phyloP scores from a whole-genome alignment of 2,797 vertebrate genomes.

The Sebastolobus altivelis region DNA sequence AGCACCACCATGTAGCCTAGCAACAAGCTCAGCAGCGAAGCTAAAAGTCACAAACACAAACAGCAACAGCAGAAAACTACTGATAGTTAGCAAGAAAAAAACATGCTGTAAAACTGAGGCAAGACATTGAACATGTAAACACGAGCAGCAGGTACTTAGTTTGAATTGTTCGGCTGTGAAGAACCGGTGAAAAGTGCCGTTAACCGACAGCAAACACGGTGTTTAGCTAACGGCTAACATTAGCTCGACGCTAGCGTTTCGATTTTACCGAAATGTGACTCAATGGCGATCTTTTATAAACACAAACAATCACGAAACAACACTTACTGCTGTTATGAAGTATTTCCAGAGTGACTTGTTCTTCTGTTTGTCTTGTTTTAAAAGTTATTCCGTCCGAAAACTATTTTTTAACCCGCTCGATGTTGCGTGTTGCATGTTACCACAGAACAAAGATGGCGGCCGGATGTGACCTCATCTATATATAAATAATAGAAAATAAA shows the following conservation, averaged over 20 bases:
- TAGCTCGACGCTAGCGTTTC: background rate
- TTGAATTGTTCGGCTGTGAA: too few relatives aligned
- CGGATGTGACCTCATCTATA: slow-evolving; percentile 2
- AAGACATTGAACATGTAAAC: background rate
- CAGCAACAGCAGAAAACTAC: too few relatives aligned
- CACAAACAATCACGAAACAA: accelerated
- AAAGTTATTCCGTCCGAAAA: background rate
- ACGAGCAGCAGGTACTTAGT: accelerated
- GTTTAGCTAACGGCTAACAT: background rate
- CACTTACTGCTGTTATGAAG: background rate
- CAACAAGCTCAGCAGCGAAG: background rate
- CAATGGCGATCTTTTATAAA: background rate
- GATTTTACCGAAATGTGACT: background rate
- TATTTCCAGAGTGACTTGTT: accelerated
- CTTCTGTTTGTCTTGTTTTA: too few relatives aligned
- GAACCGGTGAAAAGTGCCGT: too few relatives aligned
- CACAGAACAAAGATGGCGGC: slow-evolving; percentile 14
- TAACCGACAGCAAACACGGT: too few relatives aligned
- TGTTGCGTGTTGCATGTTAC: too few relatives aligned
- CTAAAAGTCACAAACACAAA: too few relatives aligned
- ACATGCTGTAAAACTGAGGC: accelerated
- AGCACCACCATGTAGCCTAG: too few relatives aligned
- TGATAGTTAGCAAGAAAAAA: background rate
- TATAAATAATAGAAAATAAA: accelerated
- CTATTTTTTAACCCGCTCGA: too few relatives aligned